A percentile compares a stretch with the other conserved stretches of the same genome.
phyloP scores from a whole-genome alignment of 1,140 invertebrate genomes.

The Drosophila kepulauana region DNA sequence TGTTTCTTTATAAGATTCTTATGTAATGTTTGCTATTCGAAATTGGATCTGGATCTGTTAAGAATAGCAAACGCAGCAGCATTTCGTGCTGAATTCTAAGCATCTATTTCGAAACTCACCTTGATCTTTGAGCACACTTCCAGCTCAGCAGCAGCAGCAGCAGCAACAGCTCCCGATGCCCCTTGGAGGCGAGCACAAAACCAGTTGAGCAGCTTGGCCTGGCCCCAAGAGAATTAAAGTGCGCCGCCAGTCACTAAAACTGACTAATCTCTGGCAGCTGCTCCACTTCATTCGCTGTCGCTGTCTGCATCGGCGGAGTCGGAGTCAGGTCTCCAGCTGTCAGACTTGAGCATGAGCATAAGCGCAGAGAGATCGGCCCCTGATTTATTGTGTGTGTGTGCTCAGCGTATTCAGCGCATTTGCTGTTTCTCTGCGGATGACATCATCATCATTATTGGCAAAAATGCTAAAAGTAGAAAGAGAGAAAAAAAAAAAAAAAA shows the following conservation, averaged over 20 bases:
- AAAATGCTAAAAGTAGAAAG: conserved; percentile 5
- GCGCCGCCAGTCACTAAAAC: conserved; percentile 52
- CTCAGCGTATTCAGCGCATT: conserved; percentile 23
- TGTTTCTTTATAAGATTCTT: conserved; percentile 8
- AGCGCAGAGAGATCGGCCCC: conserved; percentile 44
- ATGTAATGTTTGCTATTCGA: not conserved
- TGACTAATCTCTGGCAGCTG: conserved; percentile 81
- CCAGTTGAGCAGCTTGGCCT: conserved; percentile 61
- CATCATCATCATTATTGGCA: conserved; percentile 66
- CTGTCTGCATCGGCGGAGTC: conserved; percentile 20
- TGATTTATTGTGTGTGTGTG: conserved; percentile 69
- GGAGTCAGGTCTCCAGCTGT: conserved; percentile 37
- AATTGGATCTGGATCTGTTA: not conserved
- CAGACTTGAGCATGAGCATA: conserved; percentile 38
- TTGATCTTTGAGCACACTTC: conserved; percentile 61
- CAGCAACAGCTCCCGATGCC: conserved; percentile 12
- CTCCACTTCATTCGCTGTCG: conserved; percentile 55
- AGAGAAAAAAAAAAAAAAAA: not conserved
- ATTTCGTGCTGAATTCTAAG: conserved; percentile 7
- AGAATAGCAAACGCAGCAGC: not conserved
- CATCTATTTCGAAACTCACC: conserved; percentile 57
- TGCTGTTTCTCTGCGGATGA: conserved; percentile 46
- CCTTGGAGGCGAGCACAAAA: conserved; percentile 34
- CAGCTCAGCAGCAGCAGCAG: conserved; percentile 10
- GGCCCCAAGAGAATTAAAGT: conserved; percentile 54